phyloP scores from a whole-genome alignment of 2,888 invertebrate species.

The Abscondita cerata region DNA sequence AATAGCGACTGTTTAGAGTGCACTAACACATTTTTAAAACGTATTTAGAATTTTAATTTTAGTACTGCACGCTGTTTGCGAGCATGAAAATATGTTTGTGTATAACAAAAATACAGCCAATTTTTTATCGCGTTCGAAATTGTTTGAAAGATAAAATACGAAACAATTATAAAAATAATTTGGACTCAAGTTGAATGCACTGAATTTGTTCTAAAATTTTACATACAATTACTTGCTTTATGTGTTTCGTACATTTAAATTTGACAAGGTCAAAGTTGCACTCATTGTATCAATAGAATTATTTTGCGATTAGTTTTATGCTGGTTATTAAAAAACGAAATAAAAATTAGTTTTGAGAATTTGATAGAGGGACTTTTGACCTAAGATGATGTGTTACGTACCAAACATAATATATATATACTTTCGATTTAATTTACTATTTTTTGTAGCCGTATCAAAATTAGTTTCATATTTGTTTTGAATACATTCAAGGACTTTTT shows the following conservation, averaged over 20 bases:
- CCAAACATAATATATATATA: conserved; percentile 2
- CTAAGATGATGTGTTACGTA: background rate
- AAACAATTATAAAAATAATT: conserved; percentile 9
- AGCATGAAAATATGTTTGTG: background rate
- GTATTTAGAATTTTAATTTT: conserved; percentile 39
- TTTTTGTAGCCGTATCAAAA: conserved; percentile 6
- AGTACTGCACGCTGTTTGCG: conserved; percentile 25
- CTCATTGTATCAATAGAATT: conserved; percentile 4
- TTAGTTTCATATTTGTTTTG: conserved; percentile 12
- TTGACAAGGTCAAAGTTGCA: conserved; percentile 4
- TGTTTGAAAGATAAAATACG: conserved; percentile 7
- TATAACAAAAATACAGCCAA: conserved; percentile 14
- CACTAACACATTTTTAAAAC: conserved; percentile 36
- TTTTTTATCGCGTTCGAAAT: background rate
- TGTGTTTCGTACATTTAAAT: background rate
- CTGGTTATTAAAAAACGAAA: background rate
- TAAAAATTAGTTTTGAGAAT: conserved; percentile 7
- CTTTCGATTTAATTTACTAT: background rate
- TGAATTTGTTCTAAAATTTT: conserved; percentile 8
- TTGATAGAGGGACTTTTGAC: conserved; percentile 14
- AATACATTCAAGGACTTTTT: conserved; percentile 12
- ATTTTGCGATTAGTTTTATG: conserved; percentile 8
- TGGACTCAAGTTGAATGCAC: conserved; percentile 6
- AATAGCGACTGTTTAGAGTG: conserved; percentile 38
- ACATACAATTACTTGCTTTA: conserved; percentile 16